Percentiles rank a stretch among this genome's conserved stretches.
phyloP scores from a whole-genome alignment of 2,797 vertebrate genomes.

The Erithacus rubecula region DNA sequence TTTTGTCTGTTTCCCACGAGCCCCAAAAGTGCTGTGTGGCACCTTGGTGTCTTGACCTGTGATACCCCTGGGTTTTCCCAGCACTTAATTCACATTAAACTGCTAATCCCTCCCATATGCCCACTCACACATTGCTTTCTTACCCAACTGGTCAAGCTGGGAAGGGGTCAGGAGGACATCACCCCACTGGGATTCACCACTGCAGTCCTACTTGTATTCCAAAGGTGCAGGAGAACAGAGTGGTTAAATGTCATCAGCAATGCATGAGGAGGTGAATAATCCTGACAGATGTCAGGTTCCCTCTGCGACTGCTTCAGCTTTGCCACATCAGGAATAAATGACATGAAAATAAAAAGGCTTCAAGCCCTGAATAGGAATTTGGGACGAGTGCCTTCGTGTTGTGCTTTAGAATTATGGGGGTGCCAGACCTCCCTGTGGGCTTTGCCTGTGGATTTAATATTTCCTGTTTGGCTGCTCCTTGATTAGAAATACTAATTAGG shows the following conservation, averaged over 20 bases:
- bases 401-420: background rate
- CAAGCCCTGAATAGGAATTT: background rate
- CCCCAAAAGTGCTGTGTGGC: accelerated
- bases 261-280: background rate
- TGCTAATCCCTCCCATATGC: background rate
- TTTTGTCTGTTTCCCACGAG: background rate
- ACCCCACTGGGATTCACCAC: accelerated
- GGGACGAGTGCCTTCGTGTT: background rate
- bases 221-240: background rate
- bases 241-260: background rate
- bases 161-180: background rate
- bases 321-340: background rate
- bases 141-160: background rate
- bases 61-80: background rate
- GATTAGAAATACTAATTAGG: background rate
- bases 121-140: background rate
- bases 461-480: background rate
- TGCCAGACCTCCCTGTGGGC: conserved; percentile 10
- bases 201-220: background rate
- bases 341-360: background rate
- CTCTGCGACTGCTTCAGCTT: background rate
- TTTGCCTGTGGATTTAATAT: background rate
- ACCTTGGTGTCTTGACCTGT: background rate
- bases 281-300: conserved; percentile 6
- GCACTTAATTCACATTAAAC: background rate